Conservation (phyloP, 2,113 vertebrate genomes). For the Cygnus atratus region DNA sequence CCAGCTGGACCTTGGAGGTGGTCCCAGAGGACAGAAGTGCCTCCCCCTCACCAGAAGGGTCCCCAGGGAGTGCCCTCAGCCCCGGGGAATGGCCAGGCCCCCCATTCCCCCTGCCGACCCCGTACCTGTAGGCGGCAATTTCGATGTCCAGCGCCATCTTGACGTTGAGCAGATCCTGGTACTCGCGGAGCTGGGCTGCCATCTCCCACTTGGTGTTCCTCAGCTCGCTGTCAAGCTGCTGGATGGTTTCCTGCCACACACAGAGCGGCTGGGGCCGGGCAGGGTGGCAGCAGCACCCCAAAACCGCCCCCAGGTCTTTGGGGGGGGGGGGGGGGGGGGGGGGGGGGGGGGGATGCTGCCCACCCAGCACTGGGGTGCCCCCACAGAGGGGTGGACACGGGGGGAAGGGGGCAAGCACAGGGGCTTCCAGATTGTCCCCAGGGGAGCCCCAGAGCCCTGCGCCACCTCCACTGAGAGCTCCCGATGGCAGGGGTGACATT, state of each 20-base stretch:
- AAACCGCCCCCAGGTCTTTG: not conserved
- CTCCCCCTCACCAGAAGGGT: not conserved
- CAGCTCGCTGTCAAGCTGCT: slow-evolving; percentile 89
- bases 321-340: too few species aligned
- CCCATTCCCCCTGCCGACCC: not conserved
- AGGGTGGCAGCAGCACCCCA: not conserved
- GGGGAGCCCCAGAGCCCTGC: not conserved
- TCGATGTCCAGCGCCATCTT: slow-evolving; percentile 98
- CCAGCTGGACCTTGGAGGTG: accelerated
- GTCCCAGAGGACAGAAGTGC: not conserved
- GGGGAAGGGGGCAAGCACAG: not conserved
- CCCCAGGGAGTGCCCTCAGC: not conserved
- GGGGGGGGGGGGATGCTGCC: too few species aligned
- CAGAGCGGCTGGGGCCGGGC: not conserved
- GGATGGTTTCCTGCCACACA: slow-evolving; percentile 84
- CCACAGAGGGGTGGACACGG: not conserved
- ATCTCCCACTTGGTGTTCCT: slow-evolving; percentile 96
- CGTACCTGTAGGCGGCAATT: slow-evolving; percentile 92
- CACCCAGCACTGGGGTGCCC: not conserved
- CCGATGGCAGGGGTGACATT: not conserved
- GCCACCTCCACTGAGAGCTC: not conserved
- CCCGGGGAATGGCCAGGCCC: not conserved
- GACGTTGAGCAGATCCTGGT: slow-evolving; percentile 94
- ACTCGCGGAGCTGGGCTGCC: slow-evolving; percentile 91
- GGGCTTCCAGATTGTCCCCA: too few species aligned